phyloP scores from a whole-genome alignment of 2,888 invertebrate species.

The Crematogaster levior region DNA sequence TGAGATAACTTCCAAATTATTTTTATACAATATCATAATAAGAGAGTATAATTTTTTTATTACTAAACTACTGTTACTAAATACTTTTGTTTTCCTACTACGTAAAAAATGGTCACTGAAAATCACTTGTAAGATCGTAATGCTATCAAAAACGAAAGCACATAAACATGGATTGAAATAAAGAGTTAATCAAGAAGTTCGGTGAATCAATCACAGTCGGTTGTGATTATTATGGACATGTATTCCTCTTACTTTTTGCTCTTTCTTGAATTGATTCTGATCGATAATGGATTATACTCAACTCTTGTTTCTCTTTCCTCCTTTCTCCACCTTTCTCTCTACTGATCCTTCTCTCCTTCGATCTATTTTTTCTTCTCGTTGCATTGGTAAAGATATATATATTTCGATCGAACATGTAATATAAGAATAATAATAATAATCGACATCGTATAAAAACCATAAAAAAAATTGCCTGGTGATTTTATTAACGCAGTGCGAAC shows the following conservation, averaged over 20 bases:
- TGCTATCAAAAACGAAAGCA: conserved; percentile 5
- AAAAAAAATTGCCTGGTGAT: conserved; percentile 71
- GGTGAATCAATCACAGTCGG: conserved; percentile 76
- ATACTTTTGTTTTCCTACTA: no score
- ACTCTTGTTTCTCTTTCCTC: background rate
- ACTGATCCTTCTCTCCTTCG: background rate
- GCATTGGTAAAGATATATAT: conserved; percentile 41
- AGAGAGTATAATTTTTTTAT: background rate
- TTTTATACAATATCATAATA: background rate
- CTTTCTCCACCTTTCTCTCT: background rate
- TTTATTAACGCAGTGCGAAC: conserved; percentile 71
- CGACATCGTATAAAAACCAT: conserved; percentile 67
- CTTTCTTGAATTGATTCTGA: conserved; percentile 32
- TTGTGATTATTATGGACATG: conserved; percentile 70
- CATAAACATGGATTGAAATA: conserved; percentile 70
- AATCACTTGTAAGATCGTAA: conserved; percentile 24
- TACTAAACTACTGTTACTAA: conserved; percentile 23
- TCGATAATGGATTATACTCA: conserved; percentile 36
- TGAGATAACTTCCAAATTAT: background rate
- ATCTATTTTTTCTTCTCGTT: conserved; percentile 40
- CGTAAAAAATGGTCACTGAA: conserved; percentile 58
- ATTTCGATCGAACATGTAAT: conserved; percentile 50
- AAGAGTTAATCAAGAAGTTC: conserved; percentile 77
- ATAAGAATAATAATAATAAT: conserved; percentile 71
- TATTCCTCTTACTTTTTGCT: conserved; percentile 42